phyloP scores from a whole-genome alignment of 2,113 vertebrate species.

The Falco punctatus region DNA sequence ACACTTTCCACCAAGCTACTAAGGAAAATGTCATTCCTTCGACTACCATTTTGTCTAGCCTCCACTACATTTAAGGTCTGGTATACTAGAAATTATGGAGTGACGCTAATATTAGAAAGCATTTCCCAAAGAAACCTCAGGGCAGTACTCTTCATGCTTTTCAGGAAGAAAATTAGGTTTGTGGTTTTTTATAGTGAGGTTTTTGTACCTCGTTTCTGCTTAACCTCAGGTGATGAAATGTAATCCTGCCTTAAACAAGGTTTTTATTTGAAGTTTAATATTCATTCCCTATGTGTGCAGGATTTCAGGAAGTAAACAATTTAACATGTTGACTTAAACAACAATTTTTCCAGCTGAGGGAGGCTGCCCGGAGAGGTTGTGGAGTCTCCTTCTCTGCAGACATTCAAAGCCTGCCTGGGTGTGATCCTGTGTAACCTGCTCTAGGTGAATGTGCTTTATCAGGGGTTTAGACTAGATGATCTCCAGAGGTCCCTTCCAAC shows the following conservation, averaged over 20 bases:
- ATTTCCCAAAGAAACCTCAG: neutral
- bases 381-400: too few relatives aligned
- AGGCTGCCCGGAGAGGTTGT: neutral
- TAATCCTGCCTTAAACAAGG: neutral
- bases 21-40: neutral
- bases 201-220: neutral
- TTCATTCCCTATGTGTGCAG: neutral
- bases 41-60: neutral
- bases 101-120: neutral
- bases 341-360: neutral
- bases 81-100: neutral
- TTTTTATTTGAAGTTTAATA: neutral
- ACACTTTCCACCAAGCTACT: neutral
- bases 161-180: neutral
- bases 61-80: neutral
- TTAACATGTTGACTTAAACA: neutral
- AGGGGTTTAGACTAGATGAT: too few relatives aligned
- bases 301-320: neutral
- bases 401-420: too few relatives aligned
- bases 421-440: too few relatives aligned
- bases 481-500: too few relatives aligned
- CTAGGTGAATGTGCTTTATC: too few relatives aligned
- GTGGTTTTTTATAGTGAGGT: neutral
- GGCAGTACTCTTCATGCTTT: neutral
- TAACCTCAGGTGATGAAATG: neutral